Percentiles rank a stretch among this genome's conserved stretches.
phyloP scores from a whole-genome alignment of 1,140 invertebrate genomes.

The Pseudomyrmex cubaensis region DNA sequence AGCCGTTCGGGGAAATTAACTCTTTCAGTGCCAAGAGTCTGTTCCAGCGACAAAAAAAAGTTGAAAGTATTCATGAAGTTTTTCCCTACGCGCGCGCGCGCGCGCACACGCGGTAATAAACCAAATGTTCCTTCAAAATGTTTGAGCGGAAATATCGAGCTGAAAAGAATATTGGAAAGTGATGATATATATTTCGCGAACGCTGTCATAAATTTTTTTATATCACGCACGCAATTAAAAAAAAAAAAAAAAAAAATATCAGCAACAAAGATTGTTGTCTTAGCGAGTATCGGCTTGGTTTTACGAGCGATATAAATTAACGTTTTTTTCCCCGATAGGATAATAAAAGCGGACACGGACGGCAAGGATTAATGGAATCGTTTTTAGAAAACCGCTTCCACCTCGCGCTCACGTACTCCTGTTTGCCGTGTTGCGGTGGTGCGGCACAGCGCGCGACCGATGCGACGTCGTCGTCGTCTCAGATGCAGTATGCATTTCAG shows the following conservation, averaged over 20 bases:
- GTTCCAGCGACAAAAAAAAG: conserved; percentile 5
- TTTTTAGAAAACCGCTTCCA: conserved; percentile 7
- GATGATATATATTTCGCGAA: conserved; percentile 10
- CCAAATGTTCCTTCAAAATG: not conserved
- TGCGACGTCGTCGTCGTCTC: conserved; percentile 2
- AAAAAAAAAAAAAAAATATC: not conserved
- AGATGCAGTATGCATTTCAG: conserved; percentile 47
- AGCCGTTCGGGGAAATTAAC: conserved; percentile 26
- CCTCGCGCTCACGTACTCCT: conserved; percentile 27
- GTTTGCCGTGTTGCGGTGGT: not conserved
- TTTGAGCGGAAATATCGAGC: not conserved
- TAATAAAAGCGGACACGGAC: conserved; percentile 8
- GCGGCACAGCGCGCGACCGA: not conserved
- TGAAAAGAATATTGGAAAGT: not conserved
- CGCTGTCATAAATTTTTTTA: not conserved
- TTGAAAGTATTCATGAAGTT: too few relatives aligned
- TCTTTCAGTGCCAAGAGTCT: not conserved
- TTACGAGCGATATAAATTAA: not conserved
- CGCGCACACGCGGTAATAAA: too few relatives aligned
- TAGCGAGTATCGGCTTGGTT: not conserved
- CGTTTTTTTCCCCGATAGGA: not conserved
- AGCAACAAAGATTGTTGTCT: not conserved
- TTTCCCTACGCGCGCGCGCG: too few relatives aligned
- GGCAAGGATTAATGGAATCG: conserved; percentile 37
- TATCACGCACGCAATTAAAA: not conserved